Evolutionary conservation across 2,113 vertebrate species (phyloP).

Genomic region (Hippoglossus stenolepis): DNA sequence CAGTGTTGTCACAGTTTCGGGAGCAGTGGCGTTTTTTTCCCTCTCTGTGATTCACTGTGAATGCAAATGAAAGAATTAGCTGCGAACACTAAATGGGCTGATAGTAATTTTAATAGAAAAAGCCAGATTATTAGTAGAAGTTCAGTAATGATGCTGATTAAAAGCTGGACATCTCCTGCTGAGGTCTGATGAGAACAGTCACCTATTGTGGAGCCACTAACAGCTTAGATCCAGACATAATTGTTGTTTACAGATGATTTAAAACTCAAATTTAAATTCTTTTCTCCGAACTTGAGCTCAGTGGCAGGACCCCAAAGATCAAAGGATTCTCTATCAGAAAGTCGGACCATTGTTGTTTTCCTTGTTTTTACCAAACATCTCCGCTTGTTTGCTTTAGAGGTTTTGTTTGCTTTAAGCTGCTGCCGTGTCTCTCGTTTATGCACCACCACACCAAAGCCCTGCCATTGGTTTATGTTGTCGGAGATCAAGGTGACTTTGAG

Average conservation of each 20-base stretch:
- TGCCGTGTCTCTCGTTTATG: constrained; percentile 57
- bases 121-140: constrained; percentile 11
- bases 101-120: constrained; percentile 18
- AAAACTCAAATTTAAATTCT: constrained; percentile 27
- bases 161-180: constrained; percentile 15
- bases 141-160: constrained; percentile 21
- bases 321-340: constrained; percentile 43
- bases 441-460: constrained; percentile 61
- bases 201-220: constrained; percentile 36
- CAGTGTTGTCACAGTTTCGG: background rate
- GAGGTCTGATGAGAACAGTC: constrained; percentile 22
- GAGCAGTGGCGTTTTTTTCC: constrained; percentile 31
- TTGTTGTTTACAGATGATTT: constrained; percentile 72
- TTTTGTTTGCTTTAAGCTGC: constrained; percentile 73
- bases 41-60: constrained; percentile 4
- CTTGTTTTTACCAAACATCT: constrained; percentile 60
- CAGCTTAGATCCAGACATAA: background rate
- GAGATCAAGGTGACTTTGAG: constrained; percentile 79
- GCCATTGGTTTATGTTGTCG: constrained; percentile 67
- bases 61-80: background rate
- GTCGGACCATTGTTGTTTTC: constrained; percentile 36
- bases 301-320: constrained; percentile 72
- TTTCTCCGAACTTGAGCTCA: constrained; percentile 46
- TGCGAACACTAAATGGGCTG: constrained; percentile 5
- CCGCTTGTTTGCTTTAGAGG: constrained; percentile 58